A percentile compares a stretch with the other conserved stretches of the same genome.
These are phyloP conservation scores for Balaenoptera acutorostrata DNA, from an alignment of 2,113 vertebrate species.

Conservation along the genomic window DNA sequence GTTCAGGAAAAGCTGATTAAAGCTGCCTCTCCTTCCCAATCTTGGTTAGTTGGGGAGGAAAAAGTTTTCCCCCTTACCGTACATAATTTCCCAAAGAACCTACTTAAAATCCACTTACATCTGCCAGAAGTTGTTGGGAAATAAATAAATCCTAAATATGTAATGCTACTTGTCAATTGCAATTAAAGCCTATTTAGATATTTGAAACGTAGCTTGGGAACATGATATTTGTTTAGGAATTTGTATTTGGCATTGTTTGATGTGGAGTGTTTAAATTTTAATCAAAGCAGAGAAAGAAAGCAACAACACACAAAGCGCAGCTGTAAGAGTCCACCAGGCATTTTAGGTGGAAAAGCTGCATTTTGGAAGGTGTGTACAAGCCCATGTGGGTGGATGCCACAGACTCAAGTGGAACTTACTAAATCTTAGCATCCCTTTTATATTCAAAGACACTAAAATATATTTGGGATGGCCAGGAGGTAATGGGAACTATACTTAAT, in stretches of 20 bases:
- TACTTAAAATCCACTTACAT: slow-evolving; percentile 40
- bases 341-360: not conserved
- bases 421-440: not conserved
- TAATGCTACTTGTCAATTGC: not conserved
- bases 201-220: not conserved
- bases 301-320: not conserved
- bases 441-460: not conserved
- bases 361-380: not conserved
- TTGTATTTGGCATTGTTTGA: not conserved
- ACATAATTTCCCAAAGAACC: slow-evolving; percentile 42
- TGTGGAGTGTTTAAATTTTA: slow-evolving; percentile 7
- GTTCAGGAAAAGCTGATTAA: slow-evolving; percentile 28
- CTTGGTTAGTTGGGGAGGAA: slow-evolving; percentile 47
- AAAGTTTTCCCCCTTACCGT: slow-evolving; percentile 45
- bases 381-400: not conserved
- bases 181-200: slow-evolving; percentile 28
- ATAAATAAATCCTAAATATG: not conserved
- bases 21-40: slow-evolving; percentile 50
- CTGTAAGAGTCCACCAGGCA: not conserved
- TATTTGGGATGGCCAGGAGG: not conserved
- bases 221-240: not conserved
- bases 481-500: not conserved
- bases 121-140: slow-evolving; percentile 4
- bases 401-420: not conserved
- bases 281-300: not conserved